Evolutionary conservation across 2,113 vertebrate species (phyloP).

Genomic region (Dicerorhinus sumatrensis): DNA sequence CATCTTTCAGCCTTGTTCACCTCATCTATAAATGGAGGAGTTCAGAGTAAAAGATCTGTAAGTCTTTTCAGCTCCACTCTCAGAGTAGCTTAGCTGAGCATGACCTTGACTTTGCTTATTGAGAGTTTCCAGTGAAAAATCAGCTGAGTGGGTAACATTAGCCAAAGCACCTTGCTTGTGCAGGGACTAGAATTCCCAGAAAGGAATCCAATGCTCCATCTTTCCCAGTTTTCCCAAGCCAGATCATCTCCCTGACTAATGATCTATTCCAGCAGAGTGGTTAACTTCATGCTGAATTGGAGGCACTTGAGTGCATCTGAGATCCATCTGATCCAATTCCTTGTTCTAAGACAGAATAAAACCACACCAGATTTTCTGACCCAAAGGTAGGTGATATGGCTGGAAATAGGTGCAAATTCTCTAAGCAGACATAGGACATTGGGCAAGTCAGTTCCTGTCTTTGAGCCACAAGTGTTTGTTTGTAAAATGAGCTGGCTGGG

Average conservation of each 20-base stretch:
- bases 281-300: not conserved
- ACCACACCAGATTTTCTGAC: not conserved
- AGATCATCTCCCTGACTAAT: no score
- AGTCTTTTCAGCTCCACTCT: not conserved
- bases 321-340: not conserved
- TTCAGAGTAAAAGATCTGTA: not conserved
- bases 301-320: not conserved
- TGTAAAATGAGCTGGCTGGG: not conserved
- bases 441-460: not conserved
- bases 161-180: not conserved
- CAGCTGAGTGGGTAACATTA: not conserved
- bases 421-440: not conserved
- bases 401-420: not conserved
- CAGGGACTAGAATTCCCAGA: not conserved
- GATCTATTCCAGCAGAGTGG: not conserved
- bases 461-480: not conserved
- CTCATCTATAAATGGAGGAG: not conserved
- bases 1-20: not conserved
- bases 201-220: not conserved
- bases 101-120: not conserved
- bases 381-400: not conserved
- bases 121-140: not conserved
- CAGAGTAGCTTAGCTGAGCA: not conserved
- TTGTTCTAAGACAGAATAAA: not conserved
- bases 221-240: not conserved